phyloP scores from a whole-genome alignment of 2,888 invertebrate genomes.

The Anorthoa munda region DNA sequence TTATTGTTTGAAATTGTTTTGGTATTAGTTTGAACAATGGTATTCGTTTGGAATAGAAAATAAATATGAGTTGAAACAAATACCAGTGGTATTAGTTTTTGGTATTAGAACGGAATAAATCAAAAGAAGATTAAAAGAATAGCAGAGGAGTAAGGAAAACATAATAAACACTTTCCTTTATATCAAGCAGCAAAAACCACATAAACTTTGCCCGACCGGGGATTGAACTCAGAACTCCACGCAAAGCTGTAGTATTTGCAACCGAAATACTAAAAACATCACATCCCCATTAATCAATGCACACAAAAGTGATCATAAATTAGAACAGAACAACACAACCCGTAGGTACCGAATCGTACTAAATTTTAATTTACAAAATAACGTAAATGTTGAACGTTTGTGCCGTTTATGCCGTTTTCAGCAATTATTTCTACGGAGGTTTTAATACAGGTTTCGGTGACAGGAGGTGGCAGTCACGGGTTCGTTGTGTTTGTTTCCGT shows the following conservation, averaged over 20 bases:
- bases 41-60: too few species aligned
- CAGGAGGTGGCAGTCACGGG: slow-evolving; percentile 78
- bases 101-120: too few species aligned
- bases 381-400: slow-evolving; percentile 71
- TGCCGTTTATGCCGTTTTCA: slow-evolving; percentile 67
- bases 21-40: too few species aligned
- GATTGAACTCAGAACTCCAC: background rate
- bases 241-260: slow-evolving; percentile 8
- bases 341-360: slow-evolving; percentile 59
- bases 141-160: too few species aligned
- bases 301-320: slow-evolving; percentile 68
- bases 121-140: too few species aligned
- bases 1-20: too few species aligned
- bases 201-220: background rate
- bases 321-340: slow-evolving; percentile 20
- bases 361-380: slow-evolving; percentile 74
- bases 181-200: background rate
- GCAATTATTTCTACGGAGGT: slow-evolving; percentile 73
- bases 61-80: too few species aligned
- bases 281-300: slow-evolving; percentile 73
- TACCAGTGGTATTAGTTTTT: too few species aligned
- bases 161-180: too few species aligned
- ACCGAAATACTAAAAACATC: slow-evolving; percentile 51
- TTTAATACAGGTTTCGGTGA: slow-evolving; percentile 73
- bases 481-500: slow-evolving; percentile 61